Percentiles rank a stretch among this genome's conserved stretches.
These are phyloP conservation scores for Aphidius gifuensis DNA, from an alignment of 1,140 invertebrate species.

Conservation along the genomic window DNA sequence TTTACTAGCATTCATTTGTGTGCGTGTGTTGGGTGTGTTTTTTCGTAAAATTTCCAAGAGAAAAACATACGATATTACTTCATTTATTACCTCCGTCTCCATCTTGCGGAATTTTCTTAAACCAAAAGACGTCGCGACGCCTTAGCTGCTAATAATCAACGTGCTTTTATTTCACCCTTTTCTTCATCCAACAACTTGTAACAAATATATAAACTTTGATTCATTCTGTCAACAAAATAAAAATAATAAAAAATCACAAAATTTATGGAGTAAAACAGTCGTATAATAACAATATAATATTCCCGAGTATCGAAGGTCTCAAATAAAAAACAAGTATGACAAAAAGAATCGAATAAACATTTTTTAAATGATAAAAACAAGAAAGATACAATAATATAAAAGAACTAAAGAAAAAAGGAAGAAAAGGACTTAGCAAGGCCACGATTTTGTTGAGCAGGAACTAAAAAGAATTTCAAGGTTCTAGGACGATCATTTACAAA, in stretches of 20 bases:
- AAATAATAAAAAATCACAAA: conserved; percentile 2
- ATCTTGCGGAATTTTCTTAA: conserved; percentile 53
- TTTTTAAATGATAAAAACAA: neutral
- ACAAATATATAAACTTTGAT: too few species aligned
- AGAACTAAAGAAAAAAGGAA: neutral
- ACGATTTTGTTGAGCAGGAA: neutral
- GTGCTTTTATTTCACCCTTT: conserved; percentile 28
- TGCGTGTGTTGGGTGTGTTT: too few species aligned
- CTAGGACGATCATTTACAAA: too few species aligned
- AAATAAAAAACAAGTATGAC: neutral
- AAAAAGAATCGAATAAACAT: neutral
- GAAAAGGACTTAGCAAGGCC: conserved; percentile 23
- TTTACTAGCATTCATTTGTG: too few species aligned
- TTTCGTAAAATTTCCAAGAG: too few species aligned
- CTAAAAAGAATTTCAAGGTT: conserved; percentile 1
- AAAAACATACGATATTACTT: too few species aligned
- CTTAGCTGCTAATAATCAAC: conserved; percentile 46
- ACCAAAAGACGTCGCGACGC: conserved; percentile 47
- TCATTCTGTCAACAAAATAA: neutral
- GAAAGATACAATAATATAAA: neutral
- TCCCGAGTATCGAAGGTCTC: too few species aligned
- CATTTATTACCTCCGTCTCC: conserved; percentile 38
- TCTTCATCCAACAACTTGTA: neutral
- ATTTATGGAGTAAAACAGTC: neutral
- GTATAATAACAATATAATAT: too few species aligned